These are phyloP conservation scores for Corythornis madagascariensis DNA, from an alignment of 2,113 vertebrate genomes.

Conservation along the genomic window DNA sequence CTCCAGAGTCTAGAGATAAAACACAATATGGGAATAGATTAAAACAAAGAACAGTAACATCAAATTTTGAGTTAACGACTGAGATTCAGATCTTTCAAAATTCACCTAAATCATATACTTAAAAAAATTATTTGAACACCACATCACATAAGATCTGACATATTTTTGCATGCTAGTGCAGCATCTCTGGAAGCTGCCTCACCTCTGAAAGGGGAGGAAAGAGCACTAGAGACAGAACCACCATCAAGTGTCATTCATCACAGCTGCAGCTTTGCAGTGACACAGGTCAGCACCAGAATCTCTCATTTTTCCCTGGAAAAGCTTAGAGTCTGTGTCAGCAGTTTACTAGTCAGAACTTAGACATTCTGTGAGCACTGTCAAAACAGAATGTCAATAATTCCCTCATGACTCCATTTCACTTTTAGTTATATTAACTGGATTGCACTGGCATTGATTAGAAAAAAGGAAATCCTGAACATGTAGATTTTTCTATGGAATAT, in stretches of 20 bases:
- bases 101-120: not conserved
- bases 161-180: not conserved
- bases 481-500: not conserved
- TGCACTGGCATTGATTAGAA: not conserved
- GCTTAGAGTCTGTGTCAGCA: constrained; percentile 23
- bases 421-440: constrained; percentile 18
- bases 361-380: not conserved
- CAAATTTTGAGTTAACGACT: not conserved
- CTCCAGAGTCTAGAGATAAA: not conserved
- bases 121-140: not conserved
- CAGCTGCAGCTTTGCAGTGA: not conserved
- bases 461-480: not conserved
- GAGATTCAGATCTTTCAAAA: not conserved
- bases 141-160: not conserved
- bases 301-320: not conserved
- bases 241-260: not conserved
- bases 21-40: not conserved
- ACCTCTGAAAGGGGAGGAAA: not conserved
- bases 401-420: constrained; percentile 20
- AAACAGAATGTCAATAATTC: constrained; percentile 31
- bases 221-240: not conserved
- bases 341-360: not conserved
- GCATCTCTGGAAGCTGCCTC: not conserved
- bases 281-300: not conserved
- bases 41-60: not conserved